phyloP scores from a whole-genome alignment of 2,113 vertebrate genomes.

The Scomber scombrus region DNA sequence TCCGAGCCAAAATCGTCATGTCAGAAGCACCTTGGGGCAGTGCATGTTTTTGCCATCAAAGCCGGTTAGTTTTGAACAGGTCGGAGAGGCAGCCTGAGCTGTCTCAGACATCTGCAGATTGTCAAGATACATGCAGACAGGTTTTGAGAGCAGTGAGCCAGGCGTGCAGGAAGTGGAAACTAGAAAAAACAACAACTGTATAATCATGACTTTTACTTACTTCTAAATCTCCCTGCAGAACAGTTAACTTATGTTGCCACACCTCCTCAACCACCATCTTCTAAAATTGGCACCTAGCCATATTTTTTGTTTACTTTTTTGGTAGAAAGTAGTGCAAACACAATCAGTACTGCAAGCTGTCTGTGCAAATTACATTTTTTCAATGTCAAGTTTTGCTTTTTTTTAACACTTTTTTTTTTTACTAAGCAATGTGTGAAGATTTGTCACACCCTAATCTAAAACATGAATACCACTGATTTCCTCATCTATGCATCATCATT shows the following conservation, averaged over 20 bases:
- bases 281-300: slow-evolving; percentile 47
- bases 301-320: slow-evolving; percentile 54
- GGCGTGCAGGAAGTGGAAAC: slow-evolving; percentile 38
- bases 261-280: background rate
- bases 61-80: background rate
- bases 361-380: slow-evolving; percentile 10
- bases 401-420: background rate
- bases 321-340: slow-evolving; percentile 51
- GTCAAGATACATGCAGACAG: slow-evolving; percentile 13
- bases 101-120: slow-evolving; percentile 29
- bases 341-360: slow-evolving; percentile 43
- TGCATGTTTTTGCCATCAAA: background rate
- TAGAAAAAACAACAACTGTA: background rate
- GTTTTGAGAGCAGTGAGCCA: slow-evolving; percentile 5
- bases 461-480: background rate
- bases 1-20: no score
- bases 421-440: background rate
- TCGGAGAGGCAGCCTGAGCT: background rate
- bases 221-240: background rate
- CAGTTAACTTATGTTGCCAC: slow-evolving; percentile 11
- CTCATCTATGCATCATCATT: background rate
- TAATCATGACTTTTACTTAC: slow-evolving; percentile 9
- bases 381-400: background rate
- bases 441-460: background rate
- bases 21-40: background rate